Base-by-base conservation (phyloP, 2,113 vertebrate species). In the Eurystomus gularis region DNA sequence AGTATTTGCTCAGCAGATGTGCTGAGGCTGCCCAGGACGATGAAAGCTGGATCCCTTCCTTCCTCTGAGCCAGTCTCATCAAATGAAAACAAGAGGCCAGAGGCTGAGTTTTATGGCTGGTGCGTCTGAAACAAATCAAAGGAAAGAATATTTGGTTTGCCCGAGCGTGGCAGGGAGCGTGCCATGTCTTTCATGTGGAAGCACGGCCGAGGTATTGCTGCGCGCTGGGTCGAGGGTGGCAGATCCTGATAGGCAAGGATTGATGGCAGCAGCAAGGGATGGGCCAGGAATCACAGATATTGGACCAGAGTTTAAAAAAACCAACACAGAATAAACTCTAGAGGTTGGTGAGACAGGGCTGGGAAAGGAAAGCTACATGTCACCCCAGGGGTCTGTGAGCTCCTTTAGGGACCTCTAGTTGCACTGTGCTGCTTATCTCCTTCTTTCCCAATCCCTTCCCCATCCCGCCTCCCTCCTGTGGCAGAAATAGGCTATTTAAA, bases 111-210 rank as follows among this genome's bases (percentile, higher is more conserved):
- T 93, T 81, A 25, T 62, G 64, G 17, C 25, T 57, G 72, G 2
- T 23, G 5, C 21, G 37, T 68, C 82, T 93, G 90, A 73, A 70
- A 70, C 58, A 83, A 69, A 86, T 58, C 64, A 83, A 62, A 89
- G 28, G 19, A 62, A 62, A 66, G 70, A 68, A 64, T 81, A 89
- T 77, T 82, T 78, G 78, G 40, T 71, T 90, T 71, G 52, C 23
- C 48, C 1, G 6, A 82, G 85, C 0, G 0, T 17, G 40, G 44
- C 51, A 62, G 65, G 28, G 69, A 75, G 17, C 0, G 2, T 51
- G 76, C 12, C 76, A 58, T 61, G 76, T 28, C 86, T 81, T 83
- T 44, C 8, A 4, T 19, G 21, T 28, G 21, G 24, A 55, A 78
- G 42, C 60, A 52, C 0, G 2, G 77, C 48, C 1, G 18, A 44